These are phyloP conservation scores for Malurus alboscapulatus DNA, from an alignment of 2,113 vertebrate species.

Conservation along the genomic window DNA sequence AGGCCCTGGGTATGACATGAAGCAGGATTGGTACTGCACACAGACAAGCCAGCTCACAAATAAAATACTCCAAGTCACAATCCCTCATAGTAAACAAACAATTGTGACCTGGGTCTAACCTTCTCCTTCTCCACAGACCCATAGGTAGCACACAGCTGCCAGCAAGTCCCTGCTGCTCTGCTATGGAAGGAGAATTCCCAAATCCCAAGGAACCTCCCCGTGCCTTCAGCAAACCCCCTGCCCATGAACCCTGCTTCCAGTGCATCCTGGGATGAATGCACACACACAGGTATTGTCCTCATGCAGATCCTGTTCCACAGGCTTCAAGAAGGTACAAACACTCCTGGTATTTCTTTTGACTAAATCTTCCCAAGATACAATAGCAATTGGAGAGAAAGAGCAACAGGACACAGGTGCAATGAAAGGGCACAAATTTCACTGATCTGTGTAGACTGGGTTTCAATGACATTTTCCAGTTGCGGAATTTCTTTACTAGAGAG, in stretches of 20 bases:
- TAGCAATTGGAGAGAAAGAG: not conserved
- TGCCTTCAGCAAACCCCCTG: rapidly evolving
- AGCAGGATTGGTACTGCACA: not conserved
- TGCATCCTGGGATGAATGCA: too few relatives aligned
- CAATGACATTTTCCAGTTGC: not conserved
- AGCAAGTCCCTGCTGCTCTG: not conserved
- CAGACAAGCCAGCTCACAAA: not conserved
- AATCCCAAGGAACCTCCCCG: rapidly evolving
- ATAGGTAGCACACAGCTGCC: rapidly evolving
- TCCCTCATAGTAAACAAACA: not conserved
- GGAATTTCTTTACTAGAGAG: not conserved
- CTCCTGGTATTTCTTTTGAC: not conserved
- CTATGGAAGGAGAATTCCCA: rapidly evolving
- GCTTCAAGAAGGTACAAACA: not conserved
- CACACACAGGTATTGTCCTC: not conserved
- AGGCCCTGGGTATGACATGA: not conserved
- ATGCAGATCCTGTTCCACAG: not conserved
- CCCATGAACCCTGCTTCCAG: rapidly evolving
- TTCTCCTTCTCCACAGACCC: not conserved
- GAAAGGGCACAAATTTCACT: not conserved
- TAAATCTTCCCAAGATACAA: not conserved
- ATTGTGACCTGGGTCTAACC: not conserved
- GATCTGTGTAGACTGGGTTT: not conserved
- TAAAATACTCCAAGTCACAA: not conserved
- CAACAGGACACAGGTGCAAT: not conserved